Percentiles rank a stretch among this genome's conserved stretches.
Evolutionary conservation across 1,140 invertebrate species (phyloP).

Genomic region (Orchestia grillus): DNA sequence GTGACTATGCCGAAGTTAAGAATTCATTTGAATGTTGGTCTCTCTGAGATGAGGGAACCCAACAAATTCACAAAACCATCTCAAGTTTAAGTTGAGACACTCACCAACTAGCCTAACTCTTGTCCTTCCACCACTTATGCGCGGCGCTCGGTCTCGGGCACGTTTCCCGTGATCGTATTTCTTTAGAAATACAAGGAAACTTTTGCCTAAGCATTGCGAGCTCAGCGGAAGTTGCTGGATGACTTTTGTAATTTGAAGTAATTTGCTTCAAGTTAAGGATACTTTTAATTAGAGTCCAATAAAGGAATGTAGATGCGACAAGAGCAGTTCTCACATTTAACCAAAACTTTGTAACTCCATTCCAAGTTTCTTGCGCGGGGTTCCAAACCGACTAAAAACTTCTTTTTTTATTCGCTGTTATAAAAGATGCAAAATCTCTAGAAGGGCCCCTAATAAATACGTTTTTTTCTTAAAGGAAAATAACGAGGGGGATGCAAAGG

Average conservation of each 20-base stretch:
- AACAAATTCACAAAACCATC: conserved; percentile 52
- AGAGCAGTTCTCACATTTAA: conserved; percentile 51
- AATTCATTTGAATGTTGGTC: conserved; percentile 46
- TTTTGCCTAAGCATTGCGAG: conserved; percentile 51
- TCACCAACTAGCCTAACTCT: conserved; percentile 17
- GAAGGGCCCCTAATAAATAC: conserved; percentile 42
- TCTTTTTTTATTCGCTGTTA: conserved; percentile 45
- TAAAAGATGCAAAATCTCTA: conserved; percentile 49
- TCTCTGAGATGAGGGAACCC: conserved; percentile 15
- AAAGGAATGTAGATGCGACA: conserved; percentile 51
- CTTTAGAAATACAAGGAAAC: conserved; percentile 53
- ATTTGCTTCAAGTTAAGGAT: conserved; percentile 51
- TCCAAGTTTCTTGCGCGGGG: conserved; percentile 44
- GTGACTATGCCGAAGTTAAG: background rate
- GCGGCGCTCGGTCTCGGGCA: background rate
- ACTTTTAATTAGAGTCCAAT: conserved; percentile 54
- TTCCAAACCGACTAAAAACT: conserved; percentile 27
- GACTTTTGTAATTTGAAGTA: conserved; percentile 54
- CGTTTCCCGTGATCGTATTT: conserved; percentile 43
- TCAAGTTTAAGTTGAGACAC: conserved; percentile 26
- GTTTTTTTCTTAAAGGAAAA: background rate
- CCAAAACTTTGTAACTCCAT: conserved; percentile 49
- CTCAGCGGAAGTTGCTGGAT: conserved; percentile 50
- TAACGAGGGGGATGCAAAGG: conserved; percentile 28
- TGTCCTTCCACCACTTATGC: conserved; percentile 36